A percentile compares a stretch with the other conserved stretches of the same genome.
These are phyloP conservation scores for Mormoops blainvillei DNA, from an alignment of 2,113 vertebrate genomes.

Conservation along the genomic window DNA sequence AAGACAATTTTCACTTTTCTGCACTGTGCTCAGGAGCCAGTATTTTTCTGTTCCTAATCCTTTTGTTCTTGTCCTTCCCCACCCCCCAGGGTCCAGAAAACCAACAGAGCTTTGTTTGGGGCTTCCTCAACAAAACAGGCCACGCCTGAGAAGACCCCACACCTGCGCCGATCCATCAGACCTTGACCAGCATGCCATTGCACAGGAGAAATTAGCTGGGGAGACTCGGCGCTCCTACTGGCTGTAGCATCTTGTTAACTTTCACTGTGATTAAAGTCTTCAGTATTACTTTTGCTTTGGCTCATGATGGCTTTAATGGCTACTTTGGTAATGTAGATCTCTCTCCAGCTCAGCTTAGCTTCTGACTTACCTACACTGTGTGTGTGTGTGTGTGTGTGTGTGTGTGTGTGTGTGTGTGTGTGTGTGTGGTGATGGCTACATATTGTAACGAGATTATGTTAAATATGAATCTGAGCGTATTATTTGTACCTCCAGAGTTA, in stretches of 20 bases:
- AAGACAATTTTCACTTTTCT: neutral
- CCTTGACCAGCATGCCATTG: neutral
- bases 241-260: neutral
- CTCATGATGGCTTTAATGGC: neutral
- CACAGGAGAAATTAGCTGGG: neutral
- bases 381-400: no score
- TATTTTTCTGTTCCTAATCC: neutral
- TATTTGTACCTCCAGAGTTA: neutral
- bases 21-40: rapidly evolving
- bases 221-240: neutral
- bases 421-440: neutral
- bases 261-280: neutral
- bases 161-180: neutral
- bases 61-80: rapidly evolving
- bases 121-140: neutral
- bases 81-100: neutral
- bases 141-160: neutral
- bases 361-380: neutral
- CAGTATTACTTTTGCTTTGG: neutral
- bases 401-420: no score
- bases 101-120: neutral
- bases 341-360: neutral
- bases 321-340: neutral
- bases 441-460: neutral
- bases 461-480: neutral